Evolutionary conservation across 2,888 invertebrate species (phyloP).

Genomic region (Ypsolopha sequella): DNA sequence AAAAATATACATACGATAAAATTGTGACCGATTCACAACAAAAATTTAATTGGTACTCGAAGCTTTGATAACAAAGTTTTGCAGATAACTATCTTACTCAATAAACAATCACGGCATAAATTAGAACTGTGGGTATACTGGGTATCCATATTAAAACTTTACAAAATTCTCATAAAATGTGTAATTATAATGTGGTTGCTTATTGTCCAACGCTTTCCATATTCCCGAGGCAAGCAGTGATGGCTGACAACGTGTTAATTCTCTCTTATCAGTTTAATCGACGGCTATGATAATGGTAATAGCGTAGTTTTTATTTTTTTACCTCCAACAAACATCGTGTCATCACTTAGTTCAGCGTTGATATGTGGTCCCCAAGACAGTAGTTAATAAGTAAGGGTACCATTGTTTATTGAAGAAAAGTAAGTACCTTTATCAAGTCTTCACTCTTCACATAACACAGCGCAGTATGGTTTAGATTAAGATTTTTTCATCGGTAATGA

Average conservation of each 20-base stretch:
- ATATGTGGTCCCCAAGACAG: not conserved
- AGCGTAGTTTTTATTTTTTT: slow-evolving; percentile 37
- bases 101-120: no score
- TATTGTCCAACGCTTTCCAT: not conserved
- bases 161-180: no score
- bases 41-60: no score
- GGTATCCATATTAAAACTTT: no score
- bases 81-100: not conserved
- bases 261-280: slow-evolving; percentile 37
- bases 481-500: no score
- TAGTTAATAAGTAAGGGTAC: slow-evolving; percentile 11
- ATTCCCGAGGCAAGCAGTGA: slow-evolving; percentile 12
- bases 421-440: no score
- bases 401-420: no score
- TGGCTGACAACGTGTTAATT: slow-evolving; percentile 37
- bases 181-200: not conserved
- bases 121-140: no score
- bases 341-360: slow-evolving; percentile 1
- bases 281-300: slow-evolving; percentile 48
- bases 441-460: no score
- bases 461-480: no score
- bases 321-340: slow-evolving; percentile 18
- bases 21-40: not conserved
- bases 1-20: not conserved
- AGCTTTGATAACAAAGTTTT: not conserved